Conservation (phyloP, 2,797 vertebrate genomes). For the Florisuga fusca region DNA sequence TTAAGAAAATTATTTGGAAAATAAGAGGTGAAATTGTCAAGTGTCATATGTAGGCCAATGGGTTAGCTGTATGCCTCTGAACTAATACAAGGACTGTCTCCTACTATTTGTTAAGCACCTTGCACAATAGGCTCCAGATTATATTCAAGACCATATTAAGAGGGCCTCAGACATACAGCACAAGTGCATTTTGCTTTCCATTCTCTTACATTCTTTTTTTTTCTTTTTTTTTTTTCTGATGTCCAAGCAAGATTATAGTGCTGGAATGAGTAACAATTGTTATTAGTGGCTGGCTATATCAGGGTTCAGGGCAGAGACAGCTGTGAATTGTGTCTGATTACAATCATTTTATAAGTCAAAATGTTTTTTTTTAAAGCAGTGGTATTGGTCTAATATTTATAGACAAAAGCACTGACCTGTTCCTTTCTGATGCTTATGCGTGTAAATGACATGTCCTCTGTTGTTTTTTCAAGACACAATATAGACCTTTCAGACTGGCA, state of each 20-base stretch:
- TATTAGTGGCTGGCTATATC: not conserved
- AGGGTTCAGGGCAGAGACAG: not conserved
- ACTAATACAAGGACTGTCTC: not conserved
- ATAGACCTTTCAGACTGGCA: not conserved
- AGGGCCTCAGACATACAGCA: not conserved
- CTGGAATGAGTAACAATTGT: not conserved
- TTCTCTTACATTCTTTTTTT: not conserved
- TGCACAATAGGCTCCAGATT: not conserved
- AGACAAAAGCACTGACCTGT: not conserved
- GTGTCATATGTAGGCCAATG: not conserved
- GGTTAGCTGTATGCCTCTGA: not conserved
- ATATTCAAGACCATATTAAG: not conserved
- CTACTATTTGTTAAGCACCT: not conserved
- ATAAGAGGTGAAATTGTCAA: not conserved
- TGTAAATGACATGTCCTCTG: not conserved
- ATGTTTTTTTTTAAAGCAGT: not conserved
- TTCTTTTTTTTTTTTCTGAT: not conserved
- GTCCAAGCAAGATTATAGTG: not conserved
- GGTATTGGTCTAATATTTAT: not conserved
- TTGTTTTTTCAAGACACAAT: not conserved
- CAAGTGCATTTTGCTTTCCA: not conserved
- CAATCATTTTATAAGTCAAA: not conserved
- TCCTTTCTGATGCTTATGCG: not conserved
- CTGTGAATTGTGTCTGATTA: not conserved
- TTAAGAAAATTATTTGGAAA: conserved; percentile 9